Evolutionary conservation across 2,888 invertebrate species (phyloP).

Genomic region (Hypercompe scribonia): DNA sequence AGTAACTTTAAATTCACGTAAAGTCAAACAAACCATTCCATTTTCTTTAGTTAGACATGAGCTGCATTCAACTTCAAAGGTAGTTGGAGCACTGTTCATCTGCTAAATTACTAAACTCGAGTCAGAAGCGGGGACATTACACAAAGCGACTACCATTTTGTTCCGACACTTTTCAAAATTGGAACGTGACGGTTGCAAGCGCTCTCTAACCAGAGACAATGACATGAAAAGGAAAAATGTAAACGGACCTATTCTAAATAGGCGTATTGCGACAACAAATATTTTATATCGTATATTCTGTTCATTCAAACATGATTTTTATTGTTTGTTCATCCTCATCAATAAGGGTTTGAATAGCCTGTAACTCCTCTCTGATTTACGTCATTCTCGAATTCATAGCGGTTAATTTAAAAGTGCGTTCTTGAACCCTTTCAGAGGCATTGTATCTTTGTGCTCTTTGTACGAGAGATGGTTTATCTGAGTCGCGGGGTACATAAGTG

Average conservation of each 20-base stretch:
- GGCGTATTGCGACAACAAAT: constrained; percentile 73
- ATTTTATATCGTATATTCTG: constrained; percentile 70
- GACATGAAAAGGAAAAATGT: constrained; percentile 87
- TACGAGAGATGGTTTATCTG: constrained; percentile 86
- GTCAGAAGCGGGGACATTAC: constrained; percentile 68
- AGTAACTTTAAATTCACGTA: constrained; percentile 26
- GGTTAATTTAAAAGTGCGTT: constrained; percentile 87
- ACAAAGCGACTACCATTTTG: constrained; percentile 86
- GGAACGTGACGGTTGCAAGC: constrained; percentile 87
- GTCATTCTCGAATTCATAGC: constrained; percentile 65
- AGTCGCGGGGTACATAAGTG: constrained; percentile 86
- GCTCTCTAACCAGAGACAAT: constrained; percentile 84
- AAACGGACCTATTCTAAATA: constrained; percentile 85
- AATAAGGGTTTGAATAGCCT: constrained; percentile 64
- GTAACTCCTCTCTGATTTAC: constrained; percentile 54
- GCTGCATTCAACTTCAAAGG: constrained; percentile 72
- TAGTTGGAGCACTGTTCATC: constrained; percentile 68
- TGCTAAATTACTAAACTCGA: constrained; percentile 82
- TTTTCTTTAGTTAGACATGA: constrained; percentile 56
- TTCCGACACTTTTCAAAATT: constrained; percentile 87
- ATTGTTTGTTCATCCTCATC: constrained; percentile 32
- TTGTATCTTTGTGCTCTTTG: constrained; percentile 87
- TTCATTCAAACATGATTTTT: constrained; percentile 58
- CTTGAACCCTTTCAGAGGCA: constrained; percentile 87
- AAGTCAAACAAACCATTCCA: constrained; percentile 50